These are phyloP conservation scores for Hirtodrosophila cameraria DNA, from an alignment of 2,888 invertebrate species.

Conservation along the genomic window DNA sequence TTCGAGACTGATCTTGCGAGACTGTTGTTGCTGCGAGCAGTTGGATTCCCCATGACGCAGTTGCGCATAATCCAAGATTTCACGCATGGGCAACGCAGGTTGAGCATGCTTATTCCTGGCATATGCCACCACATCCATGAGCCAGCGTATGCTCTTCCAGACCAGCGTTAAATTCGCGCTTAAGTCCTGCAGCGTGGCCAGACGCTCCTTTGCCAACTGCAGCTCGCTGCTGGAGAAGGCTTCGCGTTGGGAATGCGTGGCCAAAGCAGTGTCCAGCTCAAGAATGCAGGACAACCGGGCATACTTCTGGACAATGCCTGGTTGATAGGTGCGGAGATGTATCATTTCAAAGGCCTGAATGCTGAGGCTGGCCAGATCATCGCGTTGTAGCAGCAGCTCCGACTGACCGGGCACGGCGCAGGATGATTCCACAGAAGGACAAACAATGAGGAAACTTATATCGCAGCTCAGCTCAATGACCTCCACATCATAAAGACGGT, in stretches of 20 bases:
- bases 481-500: constrained; percentile 96
- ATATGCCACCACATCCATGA: constrained; percentile 97
- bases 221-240: constrained; percentile 96
- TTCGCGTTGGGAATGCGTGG: constrained; percentile 96
- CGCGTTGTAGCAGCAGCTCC: constrained; percentile 92
- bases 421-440: constrained; percentile 96
- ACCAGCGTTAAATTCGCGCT: constrained; percentile 93
- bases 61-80: constrained; percentile 81
- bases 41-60: constrained; percentile 63
- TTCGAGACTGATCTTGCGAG: constrained; percentile 89
- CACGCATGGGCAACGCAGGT: constrained; percentile 82
- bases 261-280: constrained; percentile 95
- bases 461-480: constrained; percentile 96
- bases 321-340: constrained; percentile 96
- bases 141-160: constrained; percentile 98
- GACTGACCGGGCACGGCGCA: constrained; percentile 95
- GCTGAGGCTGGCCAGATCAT: constrained; percentile 94
- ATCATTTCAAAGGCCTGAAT: constrained; percentile 98
- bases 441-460: constrained; percentile 95
- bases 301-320: constrained; percentile 94
- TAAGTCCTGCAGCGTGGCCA: constrained; percentile 92
- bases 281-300: constrained; percentile 96
- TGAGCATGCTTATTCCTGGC: constrained; percentile 91
- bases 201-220: constrained; percentile 92
- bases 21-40: constrained; percentile 82